Evolutionary conservation across 2,113 vertebrate genomes (phyloP).

Genomic region (Hyperopisus bebe): DNA sequence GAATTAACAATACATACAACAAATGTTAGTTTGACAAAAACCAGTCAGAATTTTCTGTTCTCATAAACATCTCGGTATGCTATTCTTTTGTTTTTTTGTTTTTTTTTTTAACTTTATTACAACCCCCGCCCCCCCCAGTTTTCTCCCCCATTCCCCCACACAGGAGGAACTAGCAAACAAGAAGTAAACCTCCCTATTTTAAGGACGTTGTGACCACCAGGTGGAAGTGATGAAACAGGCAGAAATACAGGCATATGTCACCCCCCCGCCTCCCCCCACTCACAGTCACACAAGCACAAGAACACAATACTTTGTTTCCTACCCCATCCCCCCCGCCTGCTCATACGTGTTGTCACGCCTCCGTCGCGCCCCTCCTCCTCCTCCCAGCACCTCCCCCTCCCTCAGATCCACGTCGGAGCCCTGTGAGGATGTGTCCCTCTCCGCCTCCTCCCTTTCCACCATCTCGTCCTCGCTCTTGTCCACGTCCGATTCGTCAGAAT

Average conservation of each 20-base stretch:
- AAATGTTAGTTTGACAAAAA: neutral
- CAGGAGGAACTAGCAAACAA: neutral
- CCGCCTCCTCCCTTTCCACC: conserved; percentile 24
- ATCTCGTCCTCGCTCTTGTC: conserved; percentile 48
- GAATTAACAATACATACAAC: neutral
- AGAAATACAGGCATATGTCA: neutral
- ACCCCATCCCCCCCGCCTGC: conserved; percentile 44
- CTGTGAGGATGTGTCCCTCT: conserved; percentile 23
- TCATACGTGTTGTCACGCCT: conserved; percentile 28
- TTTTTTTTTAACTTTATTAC: neutral
- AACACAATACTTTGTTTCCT: neutral
- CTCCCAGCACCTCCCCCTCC: conserved; percentile 25
- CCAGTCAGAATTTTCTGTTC: neutral
- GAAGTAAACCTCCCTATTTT: neutral
- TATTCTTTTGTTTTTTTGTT: neutral
- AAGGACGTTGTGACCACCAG: neutral
- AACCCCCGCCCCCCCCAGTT: neutral
- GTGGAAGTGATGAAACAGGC: neutral
- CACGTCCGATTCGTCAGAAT: conserved; percentile 77
- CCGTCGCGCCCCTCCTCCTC: conserved; percentile 9
- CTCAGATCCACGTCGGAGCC: conserved; percentile 35
- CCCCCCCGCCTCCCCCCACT: neutral
- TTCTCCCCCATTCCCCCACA: neutral
- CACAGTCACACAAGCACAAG: neutral
- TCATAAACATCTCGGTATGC: neutral